Evolutionary conservation across 1,140 invertebrate species (phyloP), one percentile per base, ranked within the genome.

Genomic region (Ylistrum balloti): DNA sequence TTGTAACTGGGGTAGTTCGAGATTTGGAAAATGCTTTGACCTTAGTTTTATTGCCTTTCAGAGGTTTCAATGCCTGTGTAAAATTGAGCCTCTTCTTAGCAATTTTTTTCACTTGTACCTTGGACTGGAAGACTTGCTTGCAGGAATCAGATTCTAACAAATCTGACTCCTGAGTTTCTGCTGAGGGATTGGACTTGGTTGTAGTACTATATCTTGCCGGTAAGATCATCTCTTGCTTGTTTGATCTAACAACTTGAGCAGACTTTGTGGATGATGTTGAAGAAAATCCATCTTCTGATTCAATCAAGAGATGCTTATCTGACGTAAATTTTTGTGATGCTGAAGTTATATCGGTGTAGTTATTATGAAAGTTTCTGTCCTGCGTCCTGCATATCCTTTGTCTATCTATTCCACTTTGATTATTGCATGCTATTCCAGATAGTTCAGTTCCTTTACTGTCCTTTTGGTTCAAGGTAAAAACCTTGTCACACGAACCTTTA

Each of bases 61-160:
- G 56, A 74, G 56, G 56, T 28, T 74, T 74, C n/a, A 74, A 74
- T n/a, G 56, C 56, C 22, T 74, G 22, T 74, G 56, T 74, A 28
- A 74, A 74, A 74, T 28, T 74, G 1, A 74, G 56, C 17, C 11
- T 74, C 28, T 74, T 74, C 22, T 28, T 74, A 28, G 56, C 56
- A n/a, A 74, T 11, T 28, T 74, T 74, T 74, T 74, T 74, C 56
- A 74, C 56, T n/a, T n/a, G n/a, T 28, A 74, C 56, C 28, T 74
- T 74, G 2, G 56, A 74, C 7, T n/a, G n/a, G 0, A 74, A 28
- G 0, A 74, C n/a, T 74, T 74, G 56, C n/a, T 17, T 74, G 56
- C 56, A 5, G 9, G 22, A 74, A 28, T 74, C 56, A 28, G 56
- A 11, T 28, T 74, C 17, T 7, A 74, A 11, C 22, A 28, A 3